Conservation (phyloP, 30 jellyfish, hydroid and myxozoan species). For the Pelagia noctiluca region DNA sequence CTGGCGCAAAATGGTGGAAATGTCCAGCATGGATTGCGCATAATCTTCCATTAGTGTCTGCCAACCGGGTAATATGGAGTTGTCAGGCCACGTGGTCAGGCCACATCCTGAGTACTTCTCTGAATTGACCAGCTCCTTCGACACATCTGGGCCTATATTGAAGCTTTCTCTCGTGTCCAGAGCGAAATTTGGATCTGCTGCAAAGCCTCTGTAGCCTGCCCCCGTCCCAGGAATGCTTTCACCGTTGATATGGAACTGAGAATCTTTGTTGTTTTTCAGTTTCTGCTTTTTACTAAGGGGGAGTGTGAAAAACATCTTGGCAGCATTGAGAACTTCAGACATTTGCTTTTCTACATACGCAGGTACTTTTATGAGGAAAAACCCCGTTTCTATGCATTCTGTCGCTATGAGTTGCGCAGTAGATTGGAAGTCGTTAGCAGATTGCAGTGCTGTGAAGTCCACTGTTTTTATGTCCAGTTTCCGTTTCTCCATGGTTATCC, state of each 20-base stretch:
- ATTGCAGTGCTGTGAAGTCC: constrained; percentile 12
- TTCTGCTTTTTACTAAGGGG: constrained; percentile 15
- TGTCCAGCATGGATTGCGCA: constrained; percentile 17
- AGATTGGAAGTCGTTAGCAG: constrained; percentile 3
- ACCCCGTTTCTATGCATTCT: constrained; percentile 43
- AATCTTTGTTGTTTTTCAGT: constrained; percentile 2
- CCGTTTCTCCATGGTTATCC: not conserved
- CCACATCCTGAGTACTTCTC: constrained; percentile 57
- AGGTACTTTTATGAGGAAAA: constrained; percentile 54
- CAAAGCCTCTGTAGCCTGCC: constrained; percentile 54
- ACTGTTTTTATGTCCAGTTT: constrained; percentile 27
- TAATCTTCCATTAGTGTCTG: constrained; percentile 7
- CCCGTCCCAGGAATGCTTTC: constrained; percentile 54
- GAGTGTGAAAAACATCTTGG: constrained; percentile 40
- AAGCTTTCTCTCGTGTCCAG: constrained; percentile 58
- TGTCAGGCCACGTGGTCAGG: constrained; percentile 49
- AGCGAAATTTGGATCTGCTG: constrained; percentile 43
- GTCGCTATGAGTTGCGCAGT: constrained; percentile 6
- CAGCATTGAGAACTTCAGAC: constrained; percentile 29
- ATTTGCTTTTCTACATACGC: constrained; percentile 1
- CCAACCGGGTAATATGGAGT: constrained; percentile 47
- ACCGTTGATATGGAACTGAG: constrained; percentile 50
- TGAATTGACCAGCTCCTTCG: not conserved
- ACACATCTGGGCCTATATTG: constrained; percentile 58
- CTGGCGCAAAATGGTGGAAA: constrained; percentile 1